Conservation (phyloP, 2,113 vertebrate genomes). For the Gymnarchus niloticus region DNA sequence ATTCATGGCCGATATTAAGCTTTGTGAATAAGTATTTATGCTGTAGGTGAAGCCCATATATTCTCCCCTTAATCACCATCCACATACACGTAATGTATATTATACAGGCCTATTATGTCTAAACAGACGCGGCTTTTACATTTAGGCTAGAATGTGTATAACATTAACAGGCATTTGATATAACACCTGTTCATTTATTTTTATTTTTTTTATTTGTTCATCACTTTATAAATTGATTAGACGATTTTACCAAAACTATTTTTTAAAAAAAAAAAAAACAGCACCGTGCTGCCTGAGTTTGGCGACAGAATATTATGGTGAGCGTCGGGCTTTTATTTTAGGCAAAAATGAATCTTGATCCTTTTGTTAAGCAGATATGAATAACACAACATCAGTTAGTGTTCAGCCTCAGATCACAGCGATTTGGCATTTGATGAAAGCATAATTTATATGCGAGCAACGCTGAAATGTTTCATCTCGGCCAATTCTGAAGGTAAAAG, state of each 20-base stretch:
- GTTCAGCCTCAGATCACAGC: too few species aligned
- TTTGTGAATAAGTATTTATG: neutral
- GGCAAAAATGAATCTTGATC: neutral
- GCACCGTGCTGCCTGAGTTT: neutral
- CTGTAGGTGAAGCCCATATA: neutral
- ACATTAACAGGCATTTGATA: neutral
- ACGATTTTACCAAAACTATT: neutral
- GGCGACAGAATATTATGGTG: neutral
- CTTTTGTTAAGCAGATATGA: neutral
- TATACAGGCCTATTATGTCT: conserved; percentile 1
- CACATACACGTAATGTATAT: neutral
- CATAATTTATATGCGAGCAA: neutral
- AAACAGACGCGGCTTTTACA: neutral
- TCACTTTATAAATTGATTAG: neutral
- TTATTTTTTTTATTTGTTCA: neutral
- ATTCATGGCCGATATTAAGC: neutral
- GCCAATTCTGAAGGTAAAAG: neutral
- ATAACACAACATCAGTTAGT: neutral
- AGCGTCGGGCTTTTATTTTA: conserved; percentile 9
- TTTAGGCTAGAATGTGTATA: neutral
- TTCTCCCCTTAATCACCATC: neutral
- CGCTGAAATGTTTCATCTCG: neutral
- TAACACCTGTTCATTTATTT: neutral
- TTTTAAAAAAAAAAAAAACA: neutral
- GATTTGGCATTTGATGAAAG: neutral